Conservation (phyloP, 1,140 invertebrate species). For the Drosophila saltans region DNA sequence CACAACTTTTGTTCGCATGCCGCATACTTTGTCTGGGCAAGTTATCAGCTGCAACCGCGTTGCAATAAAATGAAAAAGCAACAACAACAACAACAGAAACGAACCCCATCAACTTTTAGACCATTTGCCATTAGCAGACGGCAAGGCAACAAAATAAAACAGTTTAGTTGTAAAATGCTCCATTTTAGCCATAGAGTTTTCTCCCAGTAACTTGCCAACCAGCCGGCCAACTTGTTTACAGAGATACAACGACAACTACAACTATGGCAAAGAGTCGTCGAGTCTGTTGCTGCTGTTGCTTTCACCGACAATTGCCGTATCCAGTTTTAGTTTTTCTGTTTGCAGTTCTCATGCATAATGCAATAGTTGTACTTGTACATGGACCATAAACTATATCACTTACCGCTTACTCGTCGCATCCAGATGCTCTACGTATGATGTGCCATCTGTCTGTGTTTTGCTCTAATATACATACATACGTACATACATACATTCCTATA, state of each 20-base stretch:
- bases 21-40: slow-evolving; percentile 39
- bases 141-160: slow-evolving; percentile 47
- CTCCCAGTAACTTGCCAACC: slow-evolving; percentile 26
- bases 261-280: not conserved
- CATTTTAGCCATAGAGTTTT: slow-evolving; percentile 30
- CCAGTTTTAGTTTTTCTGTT: slow-evolving; percentile 22
- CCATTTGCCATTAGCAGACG: slow-evolving; percentile 57
- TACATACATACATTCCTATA: not conserved
- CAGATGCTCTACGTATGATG: slow-evolving; percentile 37
- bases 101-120: slow-evolving; percentile 20
- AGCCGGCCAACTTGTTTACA: slow-evolving; percentile 53
- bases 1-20: slow-evolving; percentile 43
- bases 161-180: slow-evolving; percentile 49
- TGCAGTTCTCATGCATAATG: slow-evolving; percentile 73
- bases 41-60: slow-evolving; percentile 36
- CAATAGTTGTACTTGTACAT: slow-evolving; percentile 45
- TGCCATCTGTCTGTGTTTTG: slow-evolving; percentile 17
- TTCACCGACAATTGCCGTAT: slow-evolving; percentile 48
- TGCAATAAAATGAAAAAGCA: slow-evolving; percentile 36
- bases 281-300: slow-evolving; percentile 23
- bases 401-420: slow-evolving; percentile 48
- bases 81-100: not conserved
- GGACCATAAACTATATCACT: slow-evolving; percentile 60
- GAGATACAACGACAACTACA: slow-evolving; percentile 11
- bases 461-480: slow-evolving; percentile 21